Evolutionary conservation across 2,113 vertebrate genomes (phyloP).

Genomic region (Corydoras maculifer): DNA sequence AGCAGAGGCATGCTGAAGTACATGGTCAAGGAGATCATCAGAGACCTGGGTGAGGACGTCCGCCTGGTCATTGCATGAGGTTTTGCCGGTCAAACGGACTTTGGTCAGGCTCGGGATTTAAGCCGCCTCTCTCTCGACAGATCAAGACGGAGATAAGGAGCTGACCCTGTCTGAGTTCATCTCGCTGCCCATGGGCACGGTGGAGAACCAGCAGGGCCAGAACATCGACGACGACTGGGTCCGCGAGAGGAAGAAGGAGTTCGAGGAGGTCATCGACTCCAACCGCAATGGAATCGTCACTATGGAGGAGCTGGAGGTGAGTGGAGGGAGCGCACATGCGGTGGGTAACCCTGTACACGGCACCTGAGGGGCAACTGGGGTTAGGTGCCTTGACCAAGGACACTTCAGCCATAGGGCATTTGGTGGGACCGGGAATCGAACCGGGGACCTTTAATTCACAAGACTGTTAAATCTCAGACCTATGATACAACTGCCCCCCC

Average conservation of each 20-base stretch:
- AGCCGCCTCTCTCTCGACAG: conserved; percentile 48
- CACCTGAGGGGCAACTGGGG: too few relatives aligned
- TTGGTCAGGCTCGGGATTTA: neutral
- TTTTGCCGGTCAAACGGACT: too few relatives aligned
- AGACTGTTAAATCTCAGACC: too few relatives aligned
- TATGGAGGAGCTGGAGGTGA: conserved; percentile 89
- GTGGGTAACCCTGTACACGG: too few relatives aligned
- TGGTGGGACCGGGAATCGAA: too few relatives aligned
- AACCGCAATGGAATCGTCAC: conserved; percentile 81
- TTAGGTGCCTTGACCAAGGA: too few relatives aligned
- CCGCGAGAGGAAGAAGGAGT: conserved; percentile 84
- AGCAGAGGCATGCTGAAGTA: conserved; percentile 91
- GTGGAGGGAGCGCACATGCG: too few relatives aligned
- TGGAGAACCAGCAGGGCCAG: conserved; percentile 91
- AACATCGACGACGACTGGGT: conserved; percentile 95
- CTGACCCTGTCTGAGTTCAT: conserved; percentile 89
- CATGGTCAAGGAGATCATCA: conserved; percentile 93
- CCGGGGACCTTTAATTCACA: too few relatives aligned
- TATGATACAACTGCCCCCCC: too few relatives aligned
- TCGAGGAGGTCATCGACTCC: conserved; percentile 85
- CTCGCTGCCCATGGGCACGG: conserved; percentile 84
- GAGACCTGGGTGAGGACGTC: conserved; percentile 75
- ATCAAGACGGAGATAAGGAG: conserved; percentile 85
- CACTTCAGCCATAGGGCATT: too few relatives aligned
- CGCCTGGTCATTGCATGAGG: too few relatives aligned